Evolutionary conservation across 23 tunicate genomes (phyloP).

Genomic region (Ascidia mentula): DNA sequence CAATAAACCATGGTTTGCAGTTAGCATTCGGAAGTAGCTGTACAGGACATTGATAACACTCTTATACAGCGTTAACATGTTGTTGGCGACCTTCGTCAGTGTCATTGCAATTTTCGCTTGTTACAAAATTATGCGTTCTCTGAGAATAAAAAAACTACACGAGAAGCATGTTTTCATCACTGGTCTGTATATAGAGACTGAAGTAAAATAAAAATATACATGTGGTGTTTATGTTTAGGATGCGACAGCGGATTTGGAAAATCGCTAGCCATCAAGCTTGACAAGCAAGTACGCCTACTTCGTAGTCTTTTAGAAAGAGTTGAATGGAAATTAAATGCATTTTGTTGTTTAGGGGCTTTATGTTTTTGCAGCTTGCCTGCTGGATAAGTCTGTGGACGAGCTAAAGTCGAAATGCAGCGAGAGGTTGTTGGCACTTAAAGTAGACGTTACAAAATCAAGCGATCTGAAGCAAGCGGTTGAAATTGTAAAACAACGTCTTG

Average conservation of each 20-base stretch:
- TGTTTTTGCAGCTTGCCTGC: background rate
- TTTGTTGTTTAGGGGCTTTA: background rate
- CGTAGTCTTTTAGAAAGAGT: background rate
- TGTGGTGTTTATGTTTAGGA: background rate
- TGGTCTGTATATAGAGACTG: background rate
- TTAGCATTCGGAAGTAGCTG: too few relatives aligned
- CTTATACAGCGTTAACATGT: too few relatives aligned
- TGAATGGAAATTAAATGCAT: background rate
- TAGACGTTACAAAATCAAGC: background rate
- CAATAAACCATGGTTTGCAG: too few relatives aligned
- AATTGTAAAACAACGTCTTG: background rate
- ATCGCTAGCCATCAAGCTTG: background rate
- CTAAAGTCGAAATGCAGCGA: background rate
- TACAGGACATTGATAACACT: too few relatives aligned
- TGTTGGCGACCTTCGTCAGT: background rate
- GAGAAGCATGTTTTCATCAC: background rate
- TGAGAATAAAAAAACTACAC: background rate
- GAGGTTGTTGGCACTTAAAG: background rate
- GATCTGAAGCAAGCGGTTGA: background rate
- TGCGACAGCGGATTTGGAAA: conserved; percentile 6
- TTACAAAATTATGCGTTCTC: background rate
- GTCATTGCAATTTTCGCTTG: background rate
- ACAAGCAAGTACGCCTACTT: background rate
- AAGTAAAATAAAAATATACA: background rate
- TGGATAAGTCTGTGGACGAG: background rate